phyloP scores from a whole-genome alignment of 1,140 invertebrate genomes.

The Hermetia illucens region DNA sequence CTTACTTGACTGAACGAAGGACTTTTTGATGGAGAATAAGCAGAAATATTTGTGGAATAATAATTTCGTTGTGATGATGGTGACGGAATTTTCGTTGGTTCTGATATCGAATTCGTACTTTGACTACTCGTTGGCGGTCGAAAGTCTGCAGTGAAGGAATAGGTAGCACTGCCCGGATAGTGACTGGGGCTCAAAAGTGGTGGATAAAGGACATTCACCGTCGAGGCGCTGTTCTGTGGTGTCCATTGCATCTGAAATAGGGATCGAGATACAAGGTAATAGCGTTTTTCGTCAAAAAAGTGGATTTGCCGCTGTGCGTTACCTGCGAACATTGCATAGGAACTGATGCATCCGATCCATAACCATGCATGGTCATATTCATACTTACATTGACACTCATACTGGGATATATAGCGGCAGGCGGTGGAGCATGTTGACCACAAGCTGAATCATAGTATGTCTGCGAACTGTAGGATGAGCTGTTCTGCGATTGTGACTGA shows the following conservation, averaged over 20 bases:
- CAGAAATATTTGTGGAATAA: slow-evolving; percentile 4
- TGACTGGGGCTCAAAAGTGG: slow-evolving; percentile 44
- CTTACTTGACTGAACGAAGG: slow-evolving; percentile 13
- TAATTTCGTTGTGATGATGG: slow-evolving; percentile 2
- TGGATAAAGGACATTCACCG: slow-evolving; percentile 42
- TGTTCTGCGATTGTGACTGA: slow-evolving; percentile 14
- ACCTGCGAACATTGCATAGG: slow-evolving; percentile 48
- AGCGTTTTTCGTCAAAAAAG: too few species aligned
- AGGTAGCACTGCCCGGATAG: slow-evolving; percentile 48
- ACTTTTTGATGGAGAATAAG: slow-evolving; percentile 24
- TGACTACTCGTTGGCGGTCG: slow-evolving; percentile 34
- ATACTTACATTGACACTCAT: slow-evolving; percentile 95
- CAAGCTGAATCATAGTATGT: slow-evolving; percentile 22
- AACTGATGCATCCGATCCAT: slow-evolving; percentile 41
- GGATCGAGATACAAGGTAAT: too few species aligned
- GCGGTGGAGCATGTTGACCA: slow-evolving; percentile 35
- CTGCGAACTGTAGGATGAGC: slow-evolving; percentile 12
- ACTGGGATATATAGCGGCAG: slow-evolving; percentile 52
- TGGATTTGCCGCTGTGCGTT: too few species aligned
- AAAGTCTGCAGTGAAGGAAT: slow-evolving; percentile 68
- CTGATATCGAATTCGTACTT: slow-evolving; percentile 7
- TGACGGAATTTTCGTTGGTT: slow-evolving; percentile 3
- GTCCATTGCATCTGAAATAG: slow-evolving; percentile 46
- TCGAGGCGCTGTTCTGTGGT: slow-evolving; percentile 36
- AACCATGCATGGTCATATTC: slow-evolving; percentile 94